Evolutionary conservation across 2,888 invertebrate species (phyloP), one percentile per base, ranked within the genome.

Genomic region (Mesorhabditis belari): DNA sequence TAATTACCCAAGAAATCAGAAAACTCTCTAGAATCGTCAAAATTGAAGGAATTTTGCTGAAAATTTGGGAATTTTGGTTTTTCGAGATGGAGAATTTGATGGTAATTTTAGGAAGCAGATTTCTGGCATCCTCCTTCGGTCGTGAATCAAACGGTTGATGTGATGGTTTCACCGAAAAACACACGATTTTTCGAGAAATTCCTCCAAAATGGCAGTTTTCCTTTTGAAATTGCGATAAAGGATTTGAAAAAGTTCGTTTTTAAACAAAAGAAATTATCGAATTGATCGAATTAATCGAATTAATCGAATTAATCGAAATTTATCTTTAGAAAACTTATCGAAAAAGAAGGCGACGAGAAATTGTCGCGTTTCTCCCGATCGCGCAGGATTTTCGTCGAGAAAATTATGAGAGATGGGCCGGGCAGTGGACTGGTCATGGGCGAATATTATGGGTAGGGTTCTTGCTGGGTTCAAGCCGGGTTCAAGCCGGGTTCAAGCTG

Each of bases 81-180:
- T n/a, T n/a, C n/a, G n/a, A n/a, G n/a, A n/a, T n/a, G n/a, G n/a
- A 35, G 17, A 35, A 17, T 35, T 35, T 35, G 6, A 35, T 35
- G 6, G 35, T 17, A 6, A 12, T 12, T 49, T n/a, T 58, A 70
- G 65, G 50, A 61, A 19, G 71, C 71, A 9, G 79, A 79, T 56
- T 79, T 79, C 57, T 79, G 79, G 79, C 67, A 72, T 49, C 68
- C 71, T 23, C 78, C 79, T 1, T 66, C 71, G 4, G 61, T 63
- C 4, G 63, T 73, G 23, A 77, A 77, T 26, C 60, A 67, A 3
- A 71, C 73, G 0, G 71, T 71, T 5, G 78, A 79, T 59, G 68
- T 79, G 5, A 79, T 79, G 78, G 71, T 79, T 4, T 57, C 70
- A 21, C 70, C 73, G 26, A 60, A 65, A 6, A 63, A 76, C 53